Evolutionary conservation across 2,113 vertebrate species (phyloP).

Genomic region (Martes martes): DNA sequence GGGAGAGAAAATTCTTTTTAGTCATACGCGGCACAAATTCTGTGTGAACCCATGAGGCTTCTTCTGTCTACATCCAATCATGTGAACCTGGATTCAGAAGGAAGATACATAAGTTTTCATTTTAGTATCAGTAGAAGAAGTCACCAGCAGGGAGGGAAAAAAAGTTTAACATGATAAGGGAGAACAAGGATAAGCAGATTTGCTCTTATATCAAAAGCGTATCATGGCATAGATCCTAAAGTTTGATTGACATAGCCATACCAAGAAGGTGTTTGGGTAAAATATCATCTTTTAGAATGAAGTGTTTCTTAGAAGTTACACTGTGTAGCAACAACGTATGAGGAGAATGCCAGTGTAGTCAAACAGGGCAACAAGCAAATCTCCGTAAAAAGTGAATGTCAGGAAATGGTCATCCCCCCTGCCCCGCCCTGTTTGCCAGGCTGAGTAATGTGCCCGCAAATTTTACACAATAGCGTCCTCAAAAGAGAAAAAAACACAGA

Average conservation of each 20-base stretch:
- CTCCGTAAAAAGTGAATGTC: not conserved
- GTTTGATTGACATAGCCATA: not conserved
- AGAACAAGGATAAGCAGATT: not conserved
- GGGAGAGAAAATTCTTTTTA: not conserved
- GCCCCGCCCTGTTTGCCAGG: not conserved
- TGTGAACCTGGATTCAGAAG: not conserved
- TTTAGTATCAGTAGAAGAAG: conserved; percentile 5
- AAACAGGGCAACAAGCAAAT: not conserved
- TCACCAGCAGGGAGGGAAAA: not conserved
- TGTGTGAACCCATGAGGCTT: not conserved
- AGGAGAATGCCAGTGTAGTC: not conserved
- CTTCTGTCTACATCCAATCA: not conserved
- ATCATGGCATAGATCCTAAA: not conserved
- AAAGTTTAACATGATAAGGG: not conserved
- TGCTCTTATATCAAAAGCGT: not conserved
- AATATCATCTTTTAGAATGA: not conserved
- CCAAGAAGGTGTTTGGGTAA: not conserved
- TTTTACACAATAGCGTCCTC: conserved; percentile 5
- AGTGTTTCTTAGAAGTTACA: not conserved
- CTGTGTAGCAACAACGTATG: not conserved
- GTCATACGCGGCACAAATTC: not conserved
- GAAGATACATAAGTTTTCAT: not conserved
- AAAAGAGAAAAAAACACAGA: conserved; percentile 39
- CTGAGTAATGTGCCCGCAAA: not conserved
- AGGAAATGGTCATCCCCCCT: not conserved